phyloP scores from a whole-genome alignment of 2,113 vertebrate species.

The Esox niger region DNA sequence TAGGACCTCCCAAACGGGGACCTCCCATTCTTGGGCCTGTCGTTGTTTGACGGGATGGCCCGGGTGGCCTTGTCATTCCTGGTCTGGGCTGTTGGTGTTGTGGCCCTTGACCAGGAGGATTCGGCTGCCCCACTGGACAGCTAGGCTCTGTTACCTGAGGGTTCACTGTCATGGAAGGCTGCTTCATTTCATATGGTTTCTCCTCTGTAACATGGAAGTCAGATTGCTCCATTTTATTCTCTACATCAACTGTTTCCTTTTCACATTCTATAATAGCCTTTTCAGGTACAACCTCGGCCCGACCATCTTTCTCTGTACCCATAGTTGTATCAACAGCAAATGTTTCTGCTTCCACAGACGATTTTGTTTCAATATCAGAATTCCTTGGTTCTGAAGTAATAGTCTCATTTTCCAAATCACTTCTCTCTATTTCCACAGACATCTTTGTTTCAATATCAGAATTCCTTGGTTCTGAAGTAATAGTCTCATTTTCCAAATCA shows the following conservation, averaged over 20 bases:
- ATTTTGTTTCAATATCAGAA: constrained; percentile 4
- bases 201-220: constrained; percentile 19
- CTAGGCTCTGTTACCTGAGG: constrained; percentile 17
- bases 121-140: constrained; percentile 22
- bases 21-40: constrained; percentile 40
- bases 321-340: not conserved
- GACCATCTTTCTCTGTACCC: not conserved
- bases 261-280: not conserved
- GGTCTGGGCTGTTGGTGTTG: constrained; percentile 40
- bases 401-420: no score
- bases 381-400: no score
- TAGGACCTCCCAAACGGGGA: constrained; percentile 21
- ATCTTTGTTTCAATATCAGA: constrained; percentile 6
- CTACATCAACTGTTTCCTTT: constrained; percentile 14
- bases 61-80: constrained; percentile 20
- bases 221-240: constrained; percentile 6
- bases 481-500: no score
- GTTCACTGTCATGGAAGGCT: constrained; percentile 12
- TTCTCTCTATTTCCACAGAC: not conserved
- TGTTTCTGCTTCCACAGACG: no score
- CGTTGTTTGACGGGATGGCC: constrained; percentile 17
- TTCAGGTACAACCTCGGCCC: not conserved
- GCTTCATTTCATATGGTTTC: constrained; percentile 11
- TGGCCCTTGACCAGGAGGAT: not conserved
- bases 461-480: no score